Evolutionary conservation across 2,113 vertebrate genomes (phyloP).

Genomic region (Otocyon megalotis): DNA sequence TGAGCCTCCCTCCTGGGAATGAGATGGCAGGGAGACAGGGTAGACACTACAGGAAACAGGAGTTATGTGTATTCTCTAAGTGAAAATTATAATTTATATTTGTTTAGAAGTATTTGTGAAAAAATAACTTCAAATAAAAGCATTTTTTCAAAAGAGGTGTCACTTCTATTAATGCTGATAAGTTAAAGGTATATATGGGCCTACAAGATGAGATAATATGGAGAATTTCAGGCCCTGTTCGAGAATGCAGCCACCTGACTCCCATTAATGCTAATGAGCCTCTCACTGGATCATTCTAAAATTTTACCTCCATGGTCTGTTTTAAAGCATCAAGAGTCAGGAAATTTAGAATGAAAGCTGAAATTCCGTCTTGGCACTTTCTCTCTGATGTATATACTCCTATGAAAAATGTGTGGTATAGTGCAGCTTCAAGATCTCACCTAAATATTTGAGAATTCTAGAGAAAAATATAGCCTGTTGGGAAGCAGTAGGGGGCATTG

Average conservation of each 20-base stretch:
- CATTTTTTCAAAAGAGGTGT: background rate
- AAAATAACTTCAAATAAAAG: background rate
- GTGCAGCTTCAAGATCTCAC: background rate
- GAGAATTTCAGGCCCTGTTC: background rate
- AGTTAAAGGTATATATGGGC: background rate
- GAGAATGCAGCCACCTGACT: slow-evolving; percentile 70
- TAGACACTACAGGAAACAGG: background rate
- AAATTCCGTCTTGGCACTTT: slow-evolving; percentile 69
- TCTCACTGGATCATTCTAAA: slow-evolving; percentile 64
- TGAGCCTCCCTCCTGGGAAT: background rate
- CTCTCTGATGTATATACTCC: slow-evolving; percentile 43
- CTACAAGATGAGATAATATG: background rate
- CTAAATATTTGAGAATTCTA: background rate
- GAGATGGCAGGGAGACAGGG: background rate
- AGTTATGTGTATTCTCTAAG: background rate
- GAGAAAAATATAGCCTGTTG: background rate
- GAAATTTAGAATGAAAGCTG: slow-evolving; percentile 77
- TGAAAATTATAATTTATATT: background rate
- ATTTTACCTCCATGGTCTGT: slow-evolving; percentile 69
- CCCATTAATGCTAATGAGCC: slow-evolving; percentile 76
- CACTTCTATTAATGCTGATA: slow-evolving; percentile 36
- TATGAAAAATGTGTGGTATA: slow-evolving; percentile 19
- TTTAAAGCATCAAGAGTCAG: slow-evolving; percentile 69
- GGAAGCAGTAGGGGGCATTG: background rate
- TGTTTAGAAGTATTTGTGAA: background rate